Evolutionary conservation across 2,888 invertebrate species (phyloP), one percentile per base, ranked within the genome.

Genomic region (Stenchaetothrips biformis): DNA sequence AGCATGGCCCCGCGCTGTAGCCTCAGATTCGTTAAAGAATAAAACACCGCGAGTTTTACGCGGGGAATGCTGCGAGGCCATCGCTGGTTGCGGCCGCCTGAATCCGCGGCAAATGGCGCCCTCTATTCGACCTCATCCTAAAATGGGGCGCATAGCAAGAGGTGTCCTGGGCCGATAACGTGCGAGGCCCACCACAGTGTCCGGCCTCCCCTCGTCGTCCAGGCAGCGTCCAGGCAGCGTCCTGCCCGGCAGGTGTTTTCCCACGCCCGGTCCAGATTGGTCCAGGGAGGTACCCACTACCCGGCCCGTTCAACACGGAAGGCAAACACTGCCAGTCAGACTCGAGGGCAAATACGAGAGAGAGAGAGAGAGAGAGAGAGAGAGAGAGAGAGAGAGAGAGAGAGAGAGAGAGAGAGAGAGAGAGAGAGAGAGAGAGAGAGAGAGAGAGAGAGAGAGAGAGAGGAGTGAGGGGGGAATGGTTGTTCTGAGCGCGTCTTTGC

Each of bases 261-360:
- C 67, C 67, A 74, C 67, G 67, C 67, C 21, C 21, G 9, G 67
- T 0, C 67, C 11, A 4, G 37, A 37, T 53, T 74, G 67, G 67
- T 74, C 67, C 21, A 74, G 25, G 67, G 67, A 8, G 37, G 37
- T 37, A 37, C 37, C 37, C 37, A 37, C 37, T 37, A 37, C 37
- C 37, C 37, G 37, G 37, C 37, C 37, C 37, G 37, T 37, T 37
- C 37, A 37, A 37, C 37, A 37, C 37, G 37, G 59, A 8, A 25
- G 67, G 67, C 67, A 74, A 74, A 74, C 67, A 74, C 21, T 7
- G 67, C 25, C 21, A 53, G 53, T 53, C 53, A 67, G 67, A 67
- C 67, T 4, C 9, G 67, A 25, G 25, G 67, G 67, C 67, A 74
- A 74, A 74, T 74, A 74, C 21, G 21, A 9, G 9, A n/a, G 53